Evolutionary conservation across 2,113 vertebrate species (phyloP), one percentile per base, ranked within the genome.

Genomic region (Mobula birostris): DNA sequence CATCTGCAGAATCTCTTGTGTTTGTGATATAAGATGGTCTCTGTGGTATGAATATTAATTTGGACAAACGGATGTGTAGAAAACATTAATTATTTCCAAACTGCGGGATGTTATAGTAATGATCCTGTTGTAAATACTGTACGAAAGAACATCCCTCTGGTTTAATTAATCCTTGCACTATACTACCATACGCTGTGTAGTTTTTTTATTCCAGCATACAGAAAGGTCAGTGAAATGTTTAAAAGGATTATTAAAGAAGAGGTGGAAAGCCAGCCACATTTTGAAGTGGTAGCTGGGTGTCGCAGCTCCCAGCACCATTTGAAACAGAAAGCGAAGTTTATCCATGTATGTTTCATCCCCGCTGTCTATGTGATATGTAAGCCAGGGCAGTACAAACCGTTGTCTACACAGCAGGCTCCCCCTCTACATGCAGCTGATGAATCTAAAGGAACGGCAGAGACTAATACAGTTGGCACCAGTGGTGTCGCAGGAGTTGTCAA

Each of bases 41-140:
- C 29, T 88, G 56, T 58, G 83, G 56, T 58, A 56, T 87, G 83
- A 87, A 88, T 88, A 63, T 27, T 88, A 56, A 88, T 88, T 88
- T 4, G 29, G n/a, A n/a, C 83, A n/a, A 63, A 63, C n/a, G 56
- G 83, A 9, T 61, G 27, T 61, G 56, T 87, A 29, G 56, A 87
- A 87, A 56, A 61, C 56, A n/a, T 88, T n/a, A 61, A 3, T 61
- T 63, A 88, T 88, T 88, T 27, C 58, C 83, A 63, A 88, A n/a
- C 83, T 63, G 83, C 27, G 5, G 58, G 27, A 32, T 15, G 27
- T n/a, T n/a, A 63, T 24, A 48, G 12, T 88, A 29, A 88, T 17
- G 24, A n/a, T 88, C 83, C 58, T 88, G 12, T 88, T n/a, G 58
- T 63, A 29, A 63, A 88, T 88, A 48, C 48, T 48, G 48, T 48